Conservation (phyloP, 2,797 vertebrate genomes). For the Pyrrhura leucotis region DNA sequence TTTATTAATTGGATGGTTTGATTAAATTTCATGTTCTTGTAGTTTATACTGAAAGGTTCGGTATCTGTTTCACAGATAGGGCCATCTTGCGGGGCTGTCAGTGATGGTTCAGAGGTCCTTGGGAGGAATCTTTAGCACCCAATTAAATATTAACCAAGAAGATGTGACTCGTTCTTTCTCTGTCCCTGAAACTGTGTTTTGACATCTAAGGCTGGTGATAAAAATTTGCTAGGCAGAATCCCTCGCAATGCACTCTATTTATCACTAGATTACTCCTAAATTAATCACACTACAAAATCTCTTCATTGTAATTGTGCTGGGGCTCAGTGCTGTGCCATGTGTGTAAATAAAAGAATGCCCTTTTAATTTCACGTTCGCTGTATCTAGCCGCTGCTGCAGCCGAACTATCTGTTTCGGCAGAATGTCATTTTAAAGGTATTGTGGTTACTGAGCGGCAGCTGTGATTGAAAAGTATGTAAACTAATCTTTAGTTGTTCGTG, state of each 20-base stretch:
- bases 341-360: constrained; percentile 62
- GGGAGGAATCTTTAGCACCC: constrained; percentile 70
- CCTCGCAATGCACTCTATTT: constrained; percentile 60
- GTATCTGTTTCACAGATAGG: constrained; percentile 63
- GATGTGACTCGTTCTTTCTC: constrained; percentile 57
- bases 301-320: constrained; percentile 59
- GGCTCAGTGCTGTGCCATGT: constrained; percentile 11
- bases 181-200: constrained; percentile 71
- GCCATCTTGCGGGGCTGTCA: constrained; percentile 55
- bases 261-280: constrained; percentile 69
- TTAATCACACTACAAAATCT: constrained; percentile 65
- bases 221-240: constrained; percentile 55
- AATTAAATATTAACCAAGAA: constrained; percentile 76
- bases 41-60: constrained; percentile 70
- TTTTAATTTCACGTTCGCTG: constrained; percentile 66
- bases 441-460: constrained; percentile 81
- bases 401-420: constrained; percentile 69
- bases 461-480: constrained; percentile 86
- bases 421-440: constrained; percentile 82
- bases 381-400: constrained; percentile 53
- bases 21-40: constrained; percentile 80
- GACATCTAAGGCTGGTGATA: constrained; percentile 60
- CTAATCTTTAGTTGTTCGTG: constrained; percentile 82
- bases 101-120: constrained; percentile 66
- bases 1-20: constrained; percentile 81